phyloP scores from a whole-genome alignment of 2,888 invertebrate species.

The Phaonia tiefii region DNA sequence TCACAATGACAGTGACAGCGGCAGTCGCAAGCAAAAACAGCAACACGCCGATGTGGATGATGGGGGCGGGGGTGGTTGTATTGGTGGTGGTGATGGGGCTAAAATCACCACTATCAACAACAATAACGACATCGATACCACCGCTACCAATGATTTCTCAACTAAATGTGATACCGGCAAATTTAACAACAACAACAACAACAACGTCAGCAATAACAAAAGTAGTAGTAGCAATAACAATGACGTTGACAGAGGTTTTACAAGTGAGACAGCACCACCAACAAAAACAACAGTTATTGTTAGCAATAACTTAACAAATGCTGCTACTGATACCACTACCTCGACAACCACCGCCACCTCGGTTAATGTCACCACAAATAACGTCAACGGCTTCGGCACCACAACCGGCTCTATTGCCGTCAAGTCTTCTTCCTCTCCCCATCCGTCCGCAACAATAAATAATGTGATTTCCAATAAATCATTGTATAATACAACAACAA shows the following conservation, averaged over 20 bases:
- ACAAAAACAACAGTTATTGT: constrained; percentile 25
- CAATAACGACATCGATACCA: not conserved
- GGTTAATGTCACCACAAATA: too few species aligned
- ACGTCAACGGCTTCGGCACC: too few species aligned
- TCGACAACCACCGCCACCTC: not conserved
- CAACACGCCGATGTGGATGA: not conserved
- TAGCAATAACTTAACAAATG: constrained; percentile 23
- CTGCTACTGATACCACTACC: not conserved
- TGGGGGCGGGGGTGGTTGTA: not conserved
- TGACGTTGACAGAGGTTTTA: constrained; percentile 22
- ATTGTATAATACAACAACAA: constrained; percentile 56
- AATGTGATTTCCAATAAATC: constrained; percentile 42
- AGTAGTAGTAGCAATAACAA: constrained; percentile 11
- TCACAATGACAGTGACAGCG: not conserved
- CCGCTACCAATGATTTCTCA: not conserved
- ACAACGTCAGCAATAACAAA: too few species aligned
- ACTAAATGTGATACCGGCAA: constrained; percentile 5
- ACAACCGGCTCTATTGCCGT: not conserved
- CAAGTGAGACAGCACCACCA: constrained; percentile 3
- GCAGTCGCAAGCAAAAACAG: not conserved
- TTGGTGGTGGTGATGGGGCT: not conserved
- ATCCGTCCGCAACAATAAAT: constrained; percentile 16
- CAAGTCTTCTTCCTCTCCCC: not conserved
- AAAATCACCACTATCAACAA: constrained; percentile 12
- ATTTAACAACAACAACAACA: not conserved